Conservation (phyloP, 2,888 invertebrate species). For the Allophyes oxyacanthae region DNA sequence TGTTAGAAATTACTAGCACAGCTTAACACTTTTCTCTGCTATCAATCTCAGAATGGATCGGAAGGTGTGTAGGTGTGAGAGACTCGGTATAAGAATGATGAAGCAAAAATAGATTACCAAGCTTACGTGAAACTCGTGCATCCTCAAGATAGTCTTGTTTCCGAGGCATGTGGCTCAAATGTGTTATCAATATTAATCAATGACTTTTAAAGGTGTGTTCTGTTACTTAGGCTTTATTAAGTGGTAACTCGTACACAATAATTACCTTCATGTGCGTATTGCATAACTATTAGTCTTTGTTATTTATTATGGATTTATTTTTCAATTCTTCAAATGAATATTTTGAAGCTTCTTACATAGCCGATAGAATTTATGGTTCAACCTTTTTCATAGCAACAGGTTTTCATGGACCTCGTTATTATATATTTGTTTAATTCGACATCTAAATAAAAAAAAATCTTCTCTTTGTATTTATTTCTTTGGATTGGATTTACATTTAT, state of each 20-base stretch:
- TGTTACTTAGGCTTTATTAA: constrained; percentile 37
- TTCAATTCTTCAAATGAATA: too few relatives aligned
- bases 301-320: too few relatives aligned
- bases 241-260: constrained; percentile 31
- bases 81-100: neutral
- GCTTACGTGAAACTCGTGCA: neutral
- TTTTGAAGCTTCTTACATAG: too few relatives aligned
- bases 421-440: too few relatives aligned
- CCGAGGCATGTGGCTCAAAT: constrained; percentile 23
- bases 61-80: neutral
- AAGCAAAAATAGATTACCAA: neutral
- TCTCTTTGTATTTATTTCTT: too few relatives aligned
- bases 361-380: too few relatives aligned
- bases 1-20: constrained; percentile 41
- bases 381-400: too few relatives aligned
- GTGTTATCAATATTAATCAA: constrained; percentile 36
- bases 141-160: constrained; percentile 4
- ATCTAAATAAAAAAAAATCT: too few relatives aligned
- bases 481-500: too few relatives aligned
- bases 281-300: constrained; percentile 38
- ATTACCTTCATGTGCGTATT: constrained; percentile 33
- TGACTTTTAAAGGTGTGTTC: constrained; percentile 27
- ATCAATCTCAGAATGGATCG: constrained; percentile 14
- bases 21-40: constrained; percentile 21
- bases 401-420: too few relatives aligned